Evolutionary conservation across 1,140 invertebrate species (phyloP).

Genomic region (Gryon sp.): DNA sequence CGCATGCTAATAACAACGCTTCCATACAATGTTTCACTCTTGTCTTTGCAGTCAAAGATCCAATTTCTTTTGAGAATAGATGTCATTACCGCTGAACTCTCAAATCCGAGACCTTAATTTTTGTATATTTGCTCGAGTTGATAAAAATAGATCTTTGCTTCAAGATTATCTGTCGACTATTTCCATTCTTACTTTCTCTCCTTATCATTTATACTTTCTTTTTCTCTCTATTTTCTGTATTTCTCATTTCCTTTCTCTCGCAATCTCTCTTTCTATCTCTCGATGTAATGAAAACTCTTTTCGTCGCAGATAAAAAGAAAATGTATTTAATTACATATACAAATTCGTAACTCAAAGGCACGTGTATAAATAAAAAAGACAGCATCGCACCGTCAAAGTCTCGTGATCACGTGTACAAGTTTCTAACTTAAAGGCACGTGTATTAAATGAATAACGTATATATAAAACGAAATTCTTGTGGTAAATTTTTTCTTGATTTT

Average conservation of each 20-base stretch:
- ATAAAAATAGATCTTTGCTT: too few relatives aligned
- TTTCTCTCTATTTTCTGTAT: background rate
- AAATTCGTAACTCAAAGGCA: slow-evolving; percentile 60
- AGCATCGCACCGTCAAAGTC: slow-evolving; percentile 12
- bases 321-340: slow-evolving; percentile 48
- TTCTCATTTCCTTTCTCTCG: background rate
- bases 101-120: too few relatives aligned
- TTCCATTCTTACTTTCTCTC: too few relatives aligned
- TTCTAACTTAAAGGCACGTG: slow-evolving; percentile 55
- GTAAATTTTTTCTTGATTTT: background rate
- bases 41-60: background rate
- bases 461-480: slow-evolving; percentile 26
- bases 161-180: too few relatives aligned
- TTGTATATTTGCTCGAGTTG: too few relatives aligned
- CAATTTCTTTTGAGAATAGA: background rate
- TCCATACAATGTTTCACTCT: slow-evolving; percentile 18
- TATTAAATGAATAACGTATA: slow-evolving; percentile 43
- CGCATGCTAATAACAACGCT: slow-evolving; percentile 48
- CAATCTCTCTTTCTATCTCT: slow-evolving; percentile 14
- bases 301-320: slow-evolving; percentile 40
- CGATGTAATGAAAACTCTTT: slow-evolving; percentile 49
- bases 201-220: too few relatives aligned
- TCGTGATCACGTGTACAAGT: slow-evolving; percentile 41
- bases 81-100: too few relatives aligned
- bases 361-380: slow-evolving; percentile 56